phyloP scores from a whole-genome alignment of 2,888 invertebrate genomes.

The Chrysodeixis includens region DNA sequence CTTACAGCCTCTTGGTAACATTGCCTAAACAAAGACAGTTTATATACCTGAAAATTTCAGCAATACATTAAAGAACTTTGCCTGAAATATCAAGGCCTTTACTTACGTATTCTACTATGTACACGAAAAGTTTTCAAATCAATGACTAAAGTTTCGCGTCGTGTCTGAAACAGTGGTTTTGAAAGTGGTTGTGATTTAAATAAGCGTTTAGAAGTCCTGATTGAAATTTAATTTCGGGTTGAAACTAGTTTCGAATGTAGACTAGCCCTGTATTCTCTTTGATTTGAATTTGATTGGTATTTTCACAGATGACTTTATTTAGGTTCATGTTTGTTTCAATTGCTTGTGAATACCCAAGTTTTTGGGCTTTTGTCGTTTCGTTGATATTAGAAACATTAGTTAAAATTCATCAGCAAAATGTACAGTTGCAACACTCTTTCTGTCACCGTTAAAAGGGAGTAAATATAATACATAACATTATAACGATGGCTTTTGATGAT shows the following conservation, averaged over 20 bases:
- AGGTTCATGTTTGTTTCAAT: neutral
- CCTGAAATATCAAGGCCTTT: slow-evolving; percentile 9
- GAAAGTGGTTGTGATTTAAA: slow-evolving; percentile 4
- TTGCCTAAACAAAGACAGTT: slow-evolving; percentile 16
- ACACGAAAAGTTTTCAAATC: slow-evolving; percentile 36
- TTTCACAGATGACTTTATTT: slow-evolving; percentile 1
- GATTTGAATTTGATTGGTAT: neutral
- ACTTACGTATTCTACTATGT: slow-evolving; percentile 10
- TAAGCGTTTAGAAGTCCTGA: neutral
- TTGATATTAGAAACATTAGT: too few species aligned
- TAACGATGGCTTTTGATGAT: too few species aligned
- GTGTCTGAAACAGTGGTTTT: neutral
- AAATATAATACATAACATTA: too few species aligned
- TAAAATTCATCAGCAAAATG: too few species aligned
- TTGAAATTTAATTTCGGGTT: slow-evolving; percentile 5
- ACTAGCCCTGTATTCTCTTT: neutral
- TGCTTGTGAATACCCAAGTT: neutral
- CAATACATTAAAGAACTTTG: slow-evolving; percentile 32
- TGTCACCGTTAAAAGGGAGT: too few species aligned
- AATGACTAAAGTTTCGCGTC: slow-evolving; percentile 35
- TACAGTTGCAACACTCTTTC: too few species aligned
- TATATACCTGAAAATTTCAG: slow-evolving; percentile 9
- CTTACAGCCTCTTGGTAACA: slow-evolving; percentile 31
- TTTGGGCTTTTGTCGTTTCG: neutral
- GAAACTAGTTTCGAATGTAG: neutral